These are phyloP conservation scores for Nematolebias whitei DNA, from an alignment of 2,113 vertebrate genomes.

Conservation along the genomic window DNA sequence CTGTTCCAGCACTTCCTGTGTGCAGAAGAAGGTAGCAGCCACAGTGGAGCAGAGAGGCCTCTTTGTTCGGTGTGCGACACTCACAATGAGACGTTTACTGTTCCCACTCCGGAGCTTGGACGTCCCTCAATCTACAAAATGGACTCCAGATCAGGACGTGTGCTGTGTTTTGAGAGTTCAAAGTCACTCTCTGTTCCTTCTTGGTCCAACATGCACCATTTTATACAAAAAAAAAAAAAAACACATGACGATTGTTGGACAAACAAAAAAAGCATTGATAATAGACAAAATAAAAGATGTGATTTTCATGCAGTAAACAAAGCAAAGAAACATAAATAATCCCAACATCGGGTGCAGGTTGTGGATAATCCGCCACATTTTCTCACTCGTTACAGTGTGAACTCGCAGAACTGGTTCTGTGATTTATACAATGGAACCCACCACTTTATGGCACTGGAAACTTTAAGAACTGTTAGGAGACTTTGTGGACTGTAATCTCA, in stretches of 20 bases:
- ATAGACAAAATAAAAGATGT: slow-evolving; percentile 24
- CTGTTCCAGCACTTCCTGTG: slow-evolving; percentile 25
- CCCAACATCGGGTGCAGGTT: slow-evolving; percentile 41
- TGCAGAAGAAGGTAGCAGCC: slow-evolving; percentile 35
- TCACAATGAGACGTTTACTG: not conserved
- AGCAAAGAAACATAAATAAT: slow-evolving; percentile 43
- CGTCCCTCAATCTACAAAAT: slow-evolving; percentile 2
- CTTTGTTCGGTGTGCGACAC: slow-evolving; percentile 1
- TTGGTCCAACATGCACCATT: slow-evolving; percentile 53
- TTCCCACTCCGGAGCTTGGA: slow-evolving; percentile 20
- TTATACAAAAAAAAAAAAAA: slow-evolving; percentile 21
- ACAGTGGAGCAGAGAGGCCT: slow-evolving; percentile 33
- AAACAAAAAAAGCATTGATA: slow-evolving; percentile 27
- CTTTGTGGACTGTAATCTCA: slow-evolving; percentile 9
- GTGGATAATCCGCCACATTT: slow-evolving; percentile 43
- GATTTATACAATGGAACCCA: slow-evolving; percentile 43
- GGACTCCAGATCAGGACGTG: slow-evolving; percentile 5
- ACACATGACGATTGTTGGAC: slow-evolving; percentile 29
- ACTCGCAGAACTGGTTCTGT: slow-evolving; percentile 41
- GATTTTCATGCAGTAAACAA: slow-evolving; percentile 59
- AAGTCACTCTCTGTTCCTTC: slow-evolving; percentile 4
- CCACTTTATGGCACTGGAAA: slow-evolving; percentile 51
- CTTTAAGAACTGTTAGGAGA: slow-evolving; percentile 6
- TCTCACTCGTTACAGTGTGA: not conserved
- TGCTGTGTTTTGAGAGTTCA: slow-evolving; percentile 10